phyloP scores from a whole-genome alignment of 2,888 invertebrate species.

The Calephelis perditalis region DNA sequence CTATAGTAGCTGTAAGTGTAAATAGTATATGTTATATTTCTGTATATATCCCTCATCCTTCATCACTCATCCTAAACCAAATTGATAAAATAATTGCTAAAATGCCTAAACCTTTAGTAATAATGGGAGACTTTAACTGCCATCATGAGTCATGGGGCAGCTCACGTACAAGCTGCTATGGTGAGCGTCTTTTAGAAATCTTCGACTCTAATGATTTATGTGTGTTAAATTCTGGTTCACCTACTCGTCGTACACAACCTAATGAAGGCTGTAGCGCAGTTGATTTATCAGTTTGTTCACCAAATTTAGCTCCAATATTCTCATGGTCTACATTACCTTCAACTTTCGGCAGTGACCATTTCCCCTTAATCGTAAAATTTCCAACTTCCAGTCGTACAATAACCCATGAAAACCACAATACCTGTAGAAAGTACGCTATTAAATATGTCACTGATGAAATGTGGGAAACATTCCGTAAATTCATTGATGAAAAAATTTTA shows the following conservation, averaged over 20 bases:
- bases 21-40: not conserved
- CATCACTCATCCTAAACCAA: not conserved
- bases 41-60: constrained; percentile 3
- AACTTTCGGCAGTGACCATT: not conserved
- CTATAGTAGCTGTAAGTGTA: constrained; percentile 1
- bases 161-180: not conserved
- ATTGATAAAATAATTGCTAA: not conserved
- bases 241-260: not conserved
- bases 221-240: not conserved
- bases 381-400: not conserved
- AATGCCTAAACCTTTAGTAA: not conserved
- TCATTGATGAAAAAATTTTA: not conserved
- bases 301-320: not conserved
- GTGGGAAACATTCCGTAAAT: not conserved
- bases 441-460: not conserved
- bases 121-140: too few relatives aligned
- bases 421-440: not conserved
- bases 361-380: not conserved
- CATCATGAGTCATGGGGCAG: not conserved
- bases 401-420: not conserved
- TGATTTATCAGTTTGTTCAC: not conserved
- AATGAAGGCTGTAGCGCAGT: not conserved
- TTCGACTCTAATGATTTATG: not conserved
- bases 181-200: not conserved
- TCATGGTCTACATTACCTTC: not conserved